A percentile compares a stretch with the other conserved stretches of the same genome.
These are phyloP conservation scores for Cheilosia grossa DNA, from an alignment of 2,888 invertebrate species.

Conservation along the genomic window DNA sequence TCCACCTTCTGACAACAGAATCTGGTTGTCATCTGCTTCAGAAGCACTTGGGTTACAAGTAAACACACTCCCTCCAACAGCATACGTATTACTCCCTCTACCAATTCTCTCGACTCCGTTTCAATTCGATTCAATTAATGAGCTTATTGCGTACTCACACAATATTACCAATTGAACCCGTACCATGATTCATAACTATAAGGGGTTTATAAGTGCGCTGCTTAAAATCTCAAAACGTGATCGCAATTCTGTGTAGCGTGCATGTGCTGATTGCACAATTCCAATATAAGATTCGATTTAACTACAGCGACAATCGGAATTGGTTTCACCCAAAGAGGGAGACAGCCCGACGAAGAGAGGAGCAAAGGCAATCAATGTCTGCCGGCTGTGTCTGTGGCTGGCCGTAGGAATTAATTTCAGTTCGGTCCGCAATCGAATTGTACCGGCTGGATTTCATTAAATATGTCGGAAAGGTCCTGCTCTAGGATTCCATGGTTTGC, in stretches of 20 bases:
- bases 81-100: background rate
- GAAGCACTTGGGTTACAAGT: too few relatives aligned
- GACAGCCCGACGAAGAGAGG: background rate
- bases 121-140: constrained; percentile 5
- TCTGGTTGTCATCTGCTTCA: too few relatives aligned
- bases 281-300: constrained; percentile 11
- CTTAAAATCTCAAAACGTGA: background rate
- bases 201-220: background rate
- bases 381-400: constrained; percentile 8
- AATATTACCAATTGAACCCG: background rate
- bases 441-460: constrained; percentile 40
- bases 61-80: too few relatives aligned
- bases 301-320: constrained; percentile 5
- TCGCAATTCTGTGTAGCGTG: background rate
- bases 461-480: constrained; percentile 10
- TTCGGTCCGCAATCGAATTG: constrained; percentile 37
- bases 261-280: constrained; percentile 19
- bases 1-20: too few relatives aligned
- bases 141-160: background rate
- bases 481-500: constrained; percentile 4
- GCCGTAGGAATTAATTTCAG: constrained; percentile 42
- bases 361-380: constrained; percentile 33
- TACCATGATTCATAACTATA: background rate
- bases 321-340: background rate
- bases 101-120: background rate